Evolutionary conservation across 2,797 vertebrate genomes (phyloP).

Genomic region (Crenichthys baileyi): DNA sequence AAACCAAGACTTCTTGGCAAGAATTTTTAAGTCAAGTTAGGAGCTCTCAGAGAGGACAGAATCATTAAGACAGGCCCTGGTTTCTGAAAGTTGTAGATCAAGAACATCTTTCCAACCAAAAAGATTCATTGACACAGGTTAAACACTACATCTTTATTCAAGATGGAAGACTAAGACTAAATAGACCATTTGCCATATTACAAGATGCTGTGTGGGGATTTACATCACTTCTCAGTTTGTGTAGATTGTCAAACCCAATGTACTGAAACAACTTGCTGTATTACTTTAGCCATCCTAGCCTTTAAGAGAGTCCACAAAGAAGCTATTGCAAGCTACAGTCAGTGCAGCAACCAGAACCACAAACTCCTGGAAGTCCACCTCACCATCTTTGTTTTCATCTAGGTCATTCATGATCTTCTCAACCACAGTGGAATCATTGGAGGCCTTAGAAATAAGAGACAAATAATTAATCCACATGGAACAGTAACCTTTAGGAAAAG

Average conservation of each 20-base stretch:
- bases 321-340: constrained; percentile 90
- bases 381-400: constrained; percentile 88
- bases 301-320: constrained; percentile 81
- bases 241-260: neutral
- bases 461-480: neutral
- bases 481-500: neutral
- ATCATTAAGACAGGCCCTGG: neutral
- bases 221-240: neutral
- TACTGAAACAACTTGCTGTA: neutral
- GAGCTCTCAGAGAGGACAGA: no score
- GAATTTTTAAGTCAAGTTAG: no score
- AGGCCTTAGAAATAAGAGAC: constrained; percentile 62
- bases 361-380: constrained; percentile 95
- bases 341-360: constrained; percentile 88
- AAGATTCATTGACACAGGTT: neutral
- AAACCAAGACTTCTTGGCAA: no score
- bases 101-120: neutral
- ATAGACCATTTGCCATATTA: neutral
- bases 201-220: neutral
- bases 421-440: constrained; percentile 83
- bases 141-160: neutral
- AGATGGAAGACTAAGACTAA: neutral
- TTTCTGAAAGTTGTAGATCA: neutral
- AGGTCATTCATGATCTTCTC: constrained; percentile 91
- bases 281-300: neutral